These are phyloP conservation scores for Borostomias antarcticus DNA, from an alignment of 2,797 vertebrate genomes.

Conservation along the genomic window DNA sequence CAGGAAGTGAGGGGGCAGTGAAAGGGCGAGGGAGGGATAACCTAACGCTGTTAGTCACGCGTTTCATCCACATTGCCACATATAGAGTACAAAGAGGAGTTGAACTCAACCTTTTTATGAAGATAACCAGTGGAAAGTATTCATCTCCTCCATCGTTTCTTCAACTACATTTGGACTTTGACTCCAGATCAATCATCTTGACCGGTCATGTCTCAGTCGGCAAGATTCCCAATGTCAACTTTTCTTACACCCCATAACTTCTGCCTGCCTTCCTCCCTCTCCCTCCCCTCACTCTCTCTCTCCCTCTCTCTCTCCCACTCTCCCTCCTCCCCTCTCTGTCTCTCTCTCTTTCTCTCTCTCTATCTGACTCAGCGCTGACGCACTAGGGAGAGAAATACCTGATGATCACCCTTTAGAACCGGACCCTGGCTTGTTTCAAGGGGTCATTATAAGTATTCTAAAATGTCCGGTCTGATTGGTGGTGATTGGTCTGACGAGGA, in stretches of 20 bases:
- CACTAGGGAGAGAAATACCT: conserved; percentile 14
- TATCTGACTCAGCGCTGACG: conserved; percentile 11
- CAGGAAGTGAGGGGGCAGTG: conserved; percentile 47
- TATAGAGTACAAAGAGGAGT: too few species aligned
- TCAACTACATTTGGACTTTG: too few species aligned
- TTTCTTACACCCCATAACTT: neutral
- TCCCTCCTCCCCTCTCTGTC: neutral
- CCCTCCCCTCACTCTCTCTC: neutral
- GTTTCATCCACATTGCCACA: neutral
- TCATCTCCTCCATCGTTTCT: neutral
- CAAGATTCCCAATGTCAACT: neutral
- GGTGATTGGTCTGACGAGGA: too few species aligned
- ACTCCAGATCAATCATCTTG: conserved; percentile 1
- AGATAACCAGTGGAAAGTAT: neutral
- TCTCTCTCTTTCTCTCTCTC: neutral
- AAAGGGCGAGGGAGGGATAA: neutral
- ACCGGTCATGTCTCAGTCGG: neutral
- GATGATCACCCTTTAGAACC: neutral
- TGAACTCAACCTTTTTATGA: too few species aligned
- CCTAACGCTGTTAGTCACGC: neutral
- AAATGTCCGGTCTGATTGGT: too few species aligned
- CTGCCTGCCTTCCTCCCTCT: too few species aligned
- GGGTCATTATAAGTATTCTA: too few species aligned
- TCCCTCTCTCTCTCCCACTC: too few species aligned
- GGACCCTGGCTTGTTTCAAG: neutral